phyloP scores from a whole-genome alignment of 2,113 vertebrate species.

The Erythrolamprus reginae region DNA sequence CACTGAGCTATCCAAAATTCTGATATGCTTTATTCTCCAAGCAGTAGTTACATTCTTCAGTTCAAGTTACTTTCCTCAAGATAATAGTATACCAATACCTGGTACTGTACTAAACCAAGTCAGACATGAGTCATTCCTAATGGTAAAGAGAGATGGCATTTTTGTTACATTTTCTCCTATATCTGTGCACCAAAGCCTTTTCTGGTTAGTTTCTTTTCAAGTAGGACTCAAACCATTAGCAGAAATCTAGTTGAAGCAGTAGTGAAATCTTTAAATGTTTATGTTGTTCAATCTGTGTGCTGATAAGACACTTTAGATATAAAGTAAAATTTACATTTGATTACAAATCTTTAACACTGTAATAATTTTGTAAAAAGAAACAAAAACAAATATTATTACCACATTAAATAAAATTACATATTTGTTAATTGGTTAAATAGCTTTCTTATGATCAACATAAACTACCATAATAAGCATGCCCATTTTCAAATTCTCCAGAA shows the following conservation, averaged over 20 bases:
- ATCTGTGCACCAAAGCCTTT: background rate
- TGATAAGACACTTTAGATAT: background rate
- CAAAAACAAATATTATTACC: background rate
- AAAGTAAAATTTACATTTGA: background rate
- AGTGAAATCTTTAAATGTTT: background rate
- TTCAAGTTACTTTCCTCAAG: background rate
- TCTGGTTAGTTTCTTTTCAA: background rate
- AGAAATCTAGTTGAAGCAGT: background rate
- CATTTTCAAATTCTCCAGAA: background rate
- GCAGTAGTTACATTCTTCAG: background rate
- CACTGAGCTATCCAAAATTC: background rate
- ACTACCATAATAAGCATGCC: background rate
- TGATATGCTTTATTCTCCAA: background rate
- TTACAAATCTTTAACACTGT: background rate
- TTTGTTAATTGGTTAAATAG: background rate
- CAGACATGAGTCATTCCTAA: background rate
- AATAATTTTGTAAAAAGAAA: background rate
- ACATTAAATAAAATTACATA: background rate
- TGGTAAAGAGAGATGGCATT: background rate
- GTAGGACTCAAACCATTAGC: background rate
- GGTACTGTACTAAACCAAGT: background rate
- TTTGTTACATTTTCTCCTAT: background rate
- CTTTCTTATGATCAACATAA: background rate
- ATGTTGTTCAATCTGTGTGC: background rate
- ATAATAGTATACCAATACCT: background rate